Conservation (phyloP, 92 coral and sea anemone species). For the Anthopleura xanthogrammica region DNA sequence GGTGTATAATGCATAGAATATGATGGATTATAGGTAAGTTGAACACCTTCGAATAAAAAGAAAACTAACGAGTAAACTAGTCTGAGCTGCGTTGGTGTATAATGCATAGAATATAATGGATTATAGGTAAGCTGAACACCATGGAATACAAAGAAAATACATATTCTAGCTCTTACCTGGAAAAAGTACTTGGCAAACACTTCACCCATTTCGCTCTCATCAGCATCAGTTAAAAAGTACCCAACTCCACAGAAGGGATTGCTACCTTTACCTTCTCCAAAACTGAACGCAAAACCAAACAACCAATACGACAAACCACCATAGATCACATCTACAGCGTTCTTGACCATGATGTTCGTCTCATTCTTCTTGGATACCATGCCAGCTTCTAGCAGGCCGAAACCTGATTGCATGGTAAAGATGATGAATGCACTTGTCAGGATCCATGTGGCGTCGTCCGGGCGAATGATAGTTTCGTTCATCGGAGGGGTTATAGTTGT, state of each 20-base stretch:
- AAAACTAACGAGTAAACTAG: no score
- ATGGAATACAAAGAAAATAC: no score
- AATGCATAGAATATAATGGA: neutral
- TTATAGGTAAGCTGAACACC: no score
- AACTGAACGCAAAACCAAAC: slow-evolving; percentile 84
- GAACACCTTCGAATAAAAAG: no score
- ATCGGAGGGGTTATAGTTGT: slow-evolving; percentile 7
- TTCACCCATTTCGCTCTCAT: slow-evolving; percentile 63
- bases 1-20: no score
- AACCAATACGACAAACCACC: slow-evolving; percentile 84
- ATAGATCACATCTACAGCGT: slow-evolving; percentile 75
- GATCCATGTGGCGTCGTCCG: slow-evolving; percentile 97
- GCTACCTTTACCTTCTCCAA: slow-evolving; percentile 48
- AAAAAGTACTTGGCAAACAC: slow-evolving; percentile 82
- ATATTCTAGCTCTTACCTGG: slow-evolving; percentile 16
- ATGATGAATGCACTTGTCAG: slow-evolving; percentile 91
- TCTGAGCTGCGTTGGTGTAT: no score
- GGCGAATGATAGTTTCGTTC: slow-evolving; percentile 31
- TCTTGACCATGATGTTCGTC: slow-evolving; percentile 78
- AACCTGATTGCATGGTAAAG: slow-evolving; percentile 97
- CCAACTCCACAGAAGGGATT: slow-evolving; percentile 73
- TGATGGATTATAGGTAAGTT: no score
- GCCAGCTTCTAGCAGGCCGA: slow-evolving; percentile 87
- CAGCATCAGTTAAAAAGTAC: slow-evolving; percentile 66
- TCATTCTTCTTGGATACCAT: slow-evolving; percentile 84